These are phyloP conservation scores for Emberiza fucata DNA, from an alignment of 2,113 vertebrate genomes.

Conservation along the genomic window DNA sequence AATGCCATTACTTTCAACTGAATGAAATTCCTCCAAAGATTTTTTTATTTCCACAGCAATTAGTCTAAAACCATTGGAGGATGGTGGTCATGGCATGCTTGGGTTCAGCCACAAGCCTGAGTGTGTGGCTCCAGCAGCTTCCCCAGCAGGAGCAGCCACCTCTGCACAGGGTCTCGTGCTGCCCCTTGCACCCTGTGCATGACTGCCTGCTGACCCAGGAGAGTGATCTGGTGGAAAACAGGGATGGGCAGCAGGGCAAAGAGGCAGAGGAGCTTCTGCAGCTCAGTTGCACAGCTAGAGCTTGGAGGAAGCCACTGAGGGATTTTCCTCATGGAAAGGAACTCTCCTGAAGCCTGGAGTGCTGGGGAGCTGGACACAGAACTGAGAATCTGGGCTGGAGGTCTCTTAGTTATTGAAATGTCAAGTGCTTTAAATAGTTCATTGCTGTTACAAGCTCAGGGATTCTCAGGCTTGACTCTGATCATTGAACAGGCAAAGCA, in stretches of 20 bases:
- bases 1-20: not conserved
- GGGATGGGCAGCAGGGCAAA: not conserved
- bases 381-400: not conserved
- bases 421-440: not conserved
- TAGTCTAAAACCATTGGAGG: not conserved
- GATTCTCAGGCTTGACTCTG: not conserved
- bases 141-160: not conserved
- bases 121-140: not conserved
- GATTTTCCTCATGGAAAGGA: not conserved
- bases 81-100: not conserved
- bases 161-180: not conserved
- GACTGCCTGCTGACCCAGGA: not conserved
- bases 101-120: not conserved
- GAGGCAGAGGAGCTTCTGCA: not conserved
- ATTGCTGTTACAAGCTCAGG: not conserved
- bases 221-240: not conserved
- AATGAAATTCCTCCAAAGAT: not conserved
- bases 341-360: not conserved
- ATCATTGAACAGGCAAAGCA: not conserved
- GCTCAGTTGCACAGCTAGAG: not conserved
- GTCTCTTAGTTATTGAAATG: not conserved
- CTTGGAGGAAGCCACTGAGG: not conserved
- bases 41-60: not conserved
- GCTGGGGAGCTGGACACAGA: not conserved
- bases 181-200: not conserved